Base-by-base conservation (phyloP, 92 coral and sea anemone genomes). In the Montipora capitata region DNA sequence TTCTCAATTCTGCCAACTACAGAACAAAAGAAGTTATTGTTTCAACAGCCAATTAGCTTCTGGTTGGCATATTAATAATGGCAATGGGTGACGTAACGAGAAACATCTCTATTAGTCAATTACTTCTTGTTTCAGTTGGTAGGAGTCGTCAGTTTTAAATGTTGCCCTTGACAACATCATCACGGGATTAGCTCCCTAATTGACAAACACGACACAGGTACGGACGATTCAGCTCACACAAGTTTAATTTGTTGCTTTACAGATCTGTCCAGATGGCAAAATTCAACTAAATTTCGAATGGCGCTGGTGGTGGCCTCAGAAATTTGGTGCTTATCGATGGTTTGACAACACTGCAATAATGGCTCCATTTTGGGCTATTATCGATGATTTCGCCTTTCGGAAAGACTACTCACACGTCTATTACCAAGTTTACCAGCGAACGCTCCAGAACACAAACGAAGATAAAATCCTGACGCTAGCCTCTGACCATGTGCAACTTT, bases 281-380 rank as follows among this genome's bases (percentile, higher is more conserved):
- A 65, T 65, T 10, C 70, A 65, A 65, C 70, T 65, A 17, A 65
- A 65, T 65, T 18, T 17, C 20, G 70, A 65, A 27, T 65, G 70
- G 70, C 17, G 41, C 4, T 65, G 20, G 20, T 27, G 70, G 70
- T 65, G 70, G 70, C 70, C 70, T 65, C 70, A 65, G 10, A 65
- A 65, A 12, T 65, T 65, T 27, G 70, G 70, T 17, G 70, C 38
- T 27, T 65, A 65, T 16, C 20, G 70, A 65, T 65, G 70, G 70
- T 65, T 65, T 27, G 3, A 27, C 4, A 65, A 65, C 40, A 17
- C 0, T 2, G 70, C 70, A 7, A 65, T 65, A 3, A 65, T 65
- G 51, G 51, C 91, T 8, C 94, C 94, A 45, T 91, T 66, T 39
- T 91, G 94, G 94, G 78, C 45, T 3, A 81, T 56, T 7, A 86